Conservation (phyloP, 2,113 vertebrate species). For the Rhinopithecus roxellana region DNA sequence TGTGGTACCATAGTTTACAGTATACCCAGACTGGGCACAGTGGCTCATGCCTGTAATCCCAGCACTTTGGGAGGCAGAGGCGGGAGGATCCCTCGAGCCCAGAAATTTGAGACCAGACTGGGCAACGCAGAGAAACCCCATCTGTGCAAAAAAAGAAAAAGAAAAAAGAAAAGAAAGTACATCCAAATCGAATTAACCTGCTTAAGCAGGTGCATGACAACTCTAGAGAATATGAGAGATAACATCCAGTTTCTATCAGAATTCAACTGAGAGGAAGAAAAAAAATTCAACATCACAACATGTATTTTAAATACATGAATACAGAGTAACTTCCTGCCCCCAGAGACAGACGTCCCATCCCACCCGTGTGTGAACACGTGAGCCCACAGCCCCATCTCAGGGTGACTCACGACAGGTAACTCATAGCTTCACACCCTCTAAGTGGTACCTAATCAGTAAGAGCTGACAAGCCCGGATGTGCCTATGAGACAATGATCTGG, state of each 20-base stretch:
- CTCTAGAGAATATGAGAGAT: background rate
- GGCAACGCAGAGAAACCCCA: background rate
- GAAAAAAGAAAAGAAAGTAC: too few relatives aligned
- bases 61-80: background rate
- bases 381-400: background rate
- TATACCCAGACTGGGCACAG: background rate
- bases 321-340: background rate
- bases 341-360: background rate
- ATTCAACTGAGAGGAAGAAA: background rate
- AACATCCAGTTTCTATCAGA: background rate
- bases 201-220: background rate
- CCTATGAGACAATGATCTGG: background rate
- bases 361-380: rapidly evolving
- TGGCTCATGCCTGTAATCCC: background rate
- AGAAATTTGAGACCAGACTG: background rate
- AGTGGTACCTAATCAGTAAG: background rate
- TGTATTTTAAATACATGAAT: too few relatives aligned
- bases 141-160: background rate
- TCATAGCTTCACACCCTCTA: background rate
- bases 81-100: background rate
- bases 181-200: too few relatives aligned
- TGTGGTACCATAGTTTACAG: background rate
- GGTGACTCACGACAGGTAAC: rapidly evolving
- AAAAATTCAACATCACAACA: background rate
- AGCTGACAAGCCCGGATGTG: rapidly evolving